Evolutionary conservation across 2,797 vertebrate genomes (phyloP).

Genomic region (Myioborus miniatus): DNA sequence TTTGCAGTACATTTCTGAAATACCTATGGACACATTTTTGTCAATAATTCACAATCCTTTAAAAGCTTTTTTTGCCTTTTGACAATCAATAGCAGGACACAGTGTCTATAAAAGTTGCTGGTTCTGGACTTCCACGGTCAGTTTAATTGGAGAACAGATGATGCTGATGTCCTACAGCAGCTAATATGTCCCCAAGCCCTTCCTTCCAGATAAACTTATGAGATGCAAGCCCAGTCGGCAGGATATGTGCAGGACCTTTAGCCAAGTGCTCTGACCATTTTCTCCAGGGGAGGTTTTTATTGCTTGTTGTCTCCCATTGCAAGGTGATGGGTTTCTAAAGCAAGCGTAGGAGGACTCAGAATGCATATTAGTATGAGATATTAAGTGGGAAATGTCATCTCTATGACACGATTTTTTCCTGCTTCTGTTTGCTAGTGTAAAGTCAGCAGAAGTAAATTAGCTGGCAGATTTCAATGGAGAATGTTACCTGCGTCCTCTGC

Average conservation of each 20-base stretch:
- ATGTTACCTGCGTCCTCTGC: constrained; percentile 70
- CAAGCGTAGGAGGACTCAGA: background rate
- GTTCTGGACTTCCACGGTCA: constrained; percentile 57
- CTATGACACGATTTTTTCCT: constrained; percentile 8
- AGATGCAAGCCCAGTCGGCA: background rate
- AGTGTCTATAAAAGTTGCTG: constrained; percentile 21
- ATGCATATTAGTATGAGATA: constrained; percentile 21
- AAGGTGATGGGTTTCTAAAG: constrained; percentile 48
- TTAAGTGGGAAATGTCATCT: constrained; percentile 51
- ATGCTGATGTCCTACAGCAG: background rate
- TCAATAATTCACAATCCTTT: constrained; percentile 62
- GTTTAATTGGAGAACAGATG: constrained; percentile 65
- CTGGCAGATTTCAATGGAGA: constrained; percentile 73
- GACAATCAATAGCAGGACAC: constrained; percentile 41
- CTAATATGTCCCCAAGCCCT: constrained; percentile 1
- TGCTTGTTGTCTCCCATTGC: background rate
- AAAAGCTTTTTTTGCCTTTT: constrained; percentile 52
- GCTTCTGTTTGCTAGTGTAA: constrained; percentile 65
- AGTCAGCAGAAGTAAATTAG: constrained; percentile 74
- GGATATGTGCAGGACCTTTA: constrained; percentile 16
- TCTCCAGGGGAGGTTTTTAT: background rate
- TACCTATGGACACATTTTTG: constrained; percentile 48
- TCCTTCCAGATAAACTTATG: background rate
- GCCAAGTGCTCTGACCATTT: background rate
- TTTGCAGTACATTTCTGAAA: constrained; percentile 40